phyloP scores from a whole-genome alignment of 2,797 vertebrate species.

The Lophotriccus pileatus region DNA sequence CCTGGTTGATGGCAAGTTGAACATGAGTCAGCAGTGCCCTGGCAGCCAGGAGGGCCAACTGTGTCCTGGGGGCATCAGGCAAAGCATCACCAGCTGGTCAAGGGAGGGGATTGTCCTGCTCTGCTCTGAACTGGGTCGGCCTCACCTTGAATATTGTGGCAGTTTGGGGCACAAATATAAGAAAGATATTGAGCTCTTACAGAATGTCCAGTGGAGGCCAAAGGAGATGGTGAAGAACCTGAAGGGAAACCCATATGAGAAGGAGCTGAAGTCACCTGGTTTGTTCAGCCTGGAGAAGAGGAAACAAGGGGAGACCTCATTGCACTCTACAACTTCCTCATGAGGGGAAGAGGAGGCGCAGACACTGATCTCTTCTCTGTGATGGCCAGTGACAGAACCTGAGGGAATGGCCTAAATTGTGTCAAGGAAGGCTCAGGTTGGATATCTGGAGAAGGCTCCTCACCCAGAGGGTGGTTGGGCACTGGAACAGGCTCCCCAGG shows the following conservation, averaged over 20 bases:
- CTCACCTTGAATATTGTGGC: background rate
- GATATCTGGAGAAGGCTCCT: background rate
- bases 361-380: background rate
- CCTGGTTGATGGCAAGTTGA: background rate
- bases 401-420: background rate
- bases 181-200: background rate
- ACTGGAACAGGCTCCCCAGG: background rate
- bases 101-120: background rate
- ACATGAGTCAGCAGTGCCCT: background rate
- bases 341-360: background rate
- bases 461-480: background rate
- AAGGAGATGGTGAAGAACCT: background rate
- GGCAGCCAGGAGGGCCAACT: background rate
- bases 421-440: background rate
- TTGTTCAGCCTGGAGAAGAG: background rate
- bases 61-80: background rate
- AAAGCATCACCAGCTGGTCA: accelerated
- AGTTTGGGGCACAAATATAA: background rate
- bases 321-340: background rate
- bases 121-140: background rate
- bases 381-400: background rate
- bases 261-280: background rate
- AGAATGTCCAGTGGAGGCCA: background rate
- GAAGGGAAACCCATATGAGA: background rate
- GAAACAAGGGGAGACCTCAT: background rate